These are phyloP conservation scores for Malthinus seriepunctatus DNA, from an alignment of 2,888 invertebrate species.

Conservation along the genomic window DNA sequence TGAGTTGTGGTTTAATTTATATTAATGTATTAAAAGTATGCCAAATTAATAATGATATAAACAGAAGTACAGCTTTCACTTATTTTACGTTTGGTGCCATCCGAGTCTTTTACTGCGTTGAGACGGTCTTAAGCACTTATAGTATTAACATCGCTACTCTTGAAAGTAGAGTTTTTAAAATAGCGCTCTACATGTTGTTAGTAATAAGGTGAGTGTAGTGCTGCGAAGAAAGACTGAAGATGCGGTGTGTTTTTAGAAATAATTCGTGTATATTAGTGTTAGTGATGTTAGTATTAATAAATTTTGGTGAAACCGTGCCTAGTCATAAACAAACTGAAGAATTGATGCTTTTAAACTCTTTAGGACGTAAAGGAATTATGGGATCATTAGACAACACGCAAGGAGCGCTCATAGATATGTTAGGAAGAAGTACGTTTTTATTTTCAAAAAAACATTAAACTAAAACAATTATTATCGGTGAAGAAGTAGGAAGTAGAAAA, in stretches of 20 bases:
- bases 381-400: conserved; percentile 60
- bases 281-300: conserved; percentile 33
- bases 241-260: conserved; percentile 39
- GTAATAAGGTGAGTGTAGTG: conserved; percentile 44
- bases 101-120: conserved; percentile 22
- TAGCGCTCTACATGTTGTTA: conserved; percentile 44
- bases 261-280: conserved; percentile 34
- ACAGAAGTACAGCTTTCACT: conserved; percentile 24
- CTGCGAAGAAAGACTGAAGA: conserved; percentile 35
- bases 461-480: neutral
- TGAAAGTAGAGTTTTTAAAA: conserved; percentile 38
- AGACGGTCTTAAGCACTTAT: conserved; percentile 38
- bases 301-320: conserved; percentile 54
- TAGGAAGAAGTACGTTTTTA: conserved; percentile 75
- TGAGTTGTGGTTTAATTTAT: neutral
- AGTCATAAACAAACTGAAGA: conserved; percentile 75
- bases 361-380: conserved; percentile 67
- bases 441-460: neutral
- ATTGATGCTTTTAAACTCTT: conserved; percentile 70
- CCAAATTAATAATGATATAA: conserved; percentile 19
- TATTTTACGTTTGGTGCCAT: conserved; percentile 21
- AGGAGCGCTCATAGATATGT: conserved; percentile 79
- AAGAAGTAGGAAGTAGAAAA: too few relatives aligned
- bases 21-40: conserved; percentile 17
- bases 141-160: conserved; percentile 41